These are phyloP conservation scores for Liolophura sinensis DNA, from an alignment of 1,140 invertebrate species.

Conservation along the genomic window DNA sequence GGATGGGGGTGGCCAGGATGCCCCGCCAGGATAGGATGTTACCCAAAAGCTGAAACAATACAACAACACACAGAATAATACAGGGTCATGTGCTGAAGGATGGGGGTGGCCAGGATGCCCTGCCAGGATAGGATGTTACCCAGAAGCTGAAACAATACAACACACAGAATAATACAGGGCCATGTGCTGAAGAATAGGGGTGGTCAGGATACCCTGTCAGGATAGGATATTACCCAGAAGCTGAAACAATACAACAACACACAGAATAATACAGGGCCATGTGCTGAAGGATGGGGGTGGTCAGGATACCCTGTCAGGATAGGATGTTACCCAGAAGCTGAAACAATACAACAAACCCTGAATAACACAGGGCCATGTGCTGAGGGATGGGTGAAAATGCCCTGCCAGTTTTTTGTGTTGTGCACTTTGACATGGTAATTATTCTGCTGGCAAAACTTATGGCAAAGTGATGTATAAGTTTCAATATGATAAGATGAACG, in stretches of 20 bases:
- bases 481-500: too few relatives aligned
- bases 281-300: too few relatives aligned
- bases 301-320: too few relatives aligned
- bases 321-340: background rate
- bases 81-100: slow-evolving; percentile 56
- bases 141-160: slow-evolving; percentile 61
- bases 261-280: background rate
- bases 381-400: too few relatives aligned
- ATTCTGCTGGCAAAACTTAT: too few relatives aligned
- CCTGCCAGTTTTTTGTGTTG: too few relatives aligned
- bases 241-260: background rate
- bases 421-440: too few relatives aligned
- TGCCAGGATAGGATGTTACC: slow-evolving; percentile 79
- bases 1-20: background rate
- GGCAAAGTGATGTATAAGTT: too few relatives aligned
- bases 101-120: slow-evolving; percentile 65
- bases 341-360: background rate
- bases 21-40: background rate
- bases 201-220: too few relatives aligned
- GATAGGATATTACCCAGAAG: too few relatives aligned
- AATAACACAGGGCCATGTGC: background rate
- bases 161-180: background rate
- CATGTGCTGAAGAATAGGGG: background rate
- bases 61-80: background rate
- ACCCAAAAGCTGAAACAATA: too few relatives aligned